Evolutionary conservation across 2,797 vertebrate genomes (phyloP).

Genomic region (Dryobates pubescens): DNA sequence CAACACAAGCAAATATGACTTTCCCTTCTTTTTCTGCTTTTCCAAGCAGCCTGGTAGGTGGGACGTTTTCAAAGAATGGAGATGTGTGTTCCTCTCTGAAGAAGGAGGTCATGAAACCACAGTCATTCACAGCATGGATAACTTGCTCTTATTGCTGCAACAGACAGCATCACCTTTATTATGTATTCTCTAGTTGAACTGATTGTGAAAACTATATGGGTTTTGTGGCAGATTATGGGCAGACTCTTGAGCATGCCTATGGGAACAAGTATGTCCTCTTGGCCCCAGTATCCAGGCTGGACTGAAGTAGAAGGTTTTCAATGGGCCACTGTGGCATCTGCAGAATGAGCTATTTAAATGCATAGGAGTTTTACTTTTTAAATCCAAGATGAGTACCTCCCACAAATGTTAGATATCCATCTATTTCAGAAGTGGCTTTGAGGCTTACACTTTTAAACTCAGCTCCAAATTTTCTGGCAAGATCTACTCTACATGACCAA

Average conservation of each 20-base stretch:
- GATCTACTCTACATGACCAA: not conserved
- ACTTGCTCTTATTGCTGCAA: not conserved
- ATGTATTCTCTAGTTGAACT: not conserved
- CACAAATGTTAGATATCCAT: not conserved
- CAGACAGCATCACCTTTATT: not conserved
- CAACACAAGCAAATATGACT: not conserved
- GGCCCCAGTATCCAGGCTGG: not conserved
- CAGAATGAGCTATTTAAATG: not conserved
- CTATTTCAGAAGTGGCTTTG: not conserved
- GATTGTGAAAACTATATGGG: not conserved
- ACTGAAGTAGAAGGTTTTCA: not conserved
- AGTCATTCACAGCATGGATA: not conserved
- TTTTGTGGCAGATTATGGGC: not conserved
- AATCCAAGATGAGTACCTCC: not conserved
- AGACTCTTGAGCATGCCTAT: not conserved
- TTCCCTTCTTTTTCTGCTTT: not conserved
- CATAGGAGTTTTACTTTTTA: not conserved
- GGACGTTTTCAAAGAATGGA: not conserved
- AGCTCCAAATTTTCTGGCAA: not conserved
- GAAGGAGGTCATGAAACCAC: not conserved
- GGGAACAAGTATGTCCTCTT: not conserved
- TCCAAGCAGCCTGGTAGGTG: not conserved
- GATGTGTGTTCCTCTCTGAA: fast-evolving
- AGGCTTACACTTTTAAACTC: not conserved
- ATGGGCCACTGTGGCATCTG: not conserved